A percentile compares a stretch with the other conserved stretches of the same genome.
Evolutionary conservation across 2,797 vertebrate species (phyloP).

Genomic region (Onychomys arenicola): DNA sequence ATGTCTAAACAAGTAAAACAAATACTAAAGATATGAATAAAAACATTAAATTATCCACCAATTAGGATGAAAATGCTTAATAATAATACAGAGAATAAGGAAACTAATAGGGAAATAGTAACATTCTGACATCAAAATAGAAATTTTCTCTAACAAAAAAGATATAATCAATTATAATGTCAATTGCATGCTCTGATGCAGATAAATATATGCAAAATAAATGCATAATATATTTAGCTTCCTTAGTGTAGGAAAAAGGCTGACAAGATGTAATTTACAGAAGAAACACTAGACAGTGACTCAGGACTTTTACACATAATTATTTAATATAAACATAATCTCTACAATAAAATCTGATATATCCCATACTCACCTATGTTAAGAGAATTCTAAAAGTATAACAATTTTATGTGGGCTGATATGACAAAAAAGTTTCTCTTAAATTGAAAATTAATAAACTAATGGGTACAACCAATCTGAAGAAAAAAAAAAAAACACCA

Average conservation of each 20-base stretch:
- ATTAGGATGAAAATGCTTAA: not conserved
- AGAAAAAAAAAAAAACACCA: not conserved
- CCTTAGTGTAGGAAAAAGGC: not conserved
- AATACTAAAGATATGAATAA: not conserved
- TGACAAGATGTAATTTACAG: not conserved
- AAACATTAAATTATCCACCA: not conserved
- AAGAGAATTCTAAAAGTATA: not conserved
- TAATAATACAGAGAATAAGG: not conserved
- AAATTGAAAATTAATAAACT: not conserved
- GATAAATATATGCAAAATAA: not conserved
- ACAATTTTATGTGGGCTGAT: not conserved
- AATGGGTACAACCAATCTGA: not conserved
- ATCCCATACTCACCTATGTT: not conserved
- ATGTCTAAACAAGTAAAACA: not conserved
- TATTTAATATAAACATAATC: not conserved
- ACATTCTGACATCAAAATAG: not conserved
- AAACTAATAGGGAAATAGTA: not conserved
- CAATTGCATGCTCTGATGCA: not conserved
- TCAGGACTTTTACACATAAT: not conserved
- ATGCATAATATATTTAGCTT: not conserved
- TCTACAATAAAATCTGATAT: not conserved
- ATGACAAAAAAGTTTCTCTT: not conserved
- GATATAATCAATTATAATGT: not conserved
- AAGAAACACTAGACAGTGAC: not conserved
- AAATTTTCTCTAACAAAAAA: not conserved